phyloP scores from a whole-genome alignment of 2,888 invertebrate genomes.

The Eupeodes luniger region DNA sequence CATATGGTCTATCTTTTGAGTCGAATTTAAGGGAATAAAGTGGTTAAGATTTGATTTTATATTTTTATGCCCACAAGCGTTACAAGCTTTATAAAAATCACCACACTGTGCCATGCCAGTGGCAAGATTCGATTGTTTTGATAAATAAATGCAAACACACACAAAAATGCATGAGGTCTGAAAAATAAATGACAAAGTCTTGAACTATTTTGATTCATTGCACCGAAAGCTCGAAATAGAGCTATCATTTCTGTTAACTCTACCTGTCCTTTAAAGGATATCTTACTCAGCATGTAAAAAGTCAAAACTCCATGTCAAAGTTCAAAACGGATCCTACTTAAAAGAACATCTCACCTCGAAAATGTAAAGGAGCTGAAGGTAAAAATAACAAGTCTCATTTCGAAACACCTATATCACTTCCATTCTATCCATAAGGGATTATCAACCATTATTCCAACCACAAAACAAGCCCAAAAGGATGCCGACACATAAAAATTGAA shows the following conservation, averaged over 20 bases:
- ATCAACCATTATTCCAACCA: conserved; percentile 11
- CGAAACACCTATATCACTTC: conserved; percentile 5
- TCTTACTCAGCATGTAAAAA: background rate
- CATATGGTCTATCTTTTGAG: conserved; percentile 24
- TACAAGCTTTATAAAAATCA: no score
- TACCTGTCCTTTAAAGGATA: no score
- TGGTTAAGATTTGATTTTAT: background rate
- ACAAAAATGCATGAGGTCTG: background rate
- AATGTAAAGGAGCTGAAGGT: background rate
- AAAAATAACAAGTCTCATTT: conserved; percentile 5
- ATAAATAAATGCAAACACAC: conserved; percentile 14
- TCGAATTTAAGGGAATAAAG: background rate
- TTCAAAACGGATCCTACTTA: background rate
- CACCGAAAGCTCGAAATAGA: no score
- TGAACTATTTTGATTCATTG: background rate
- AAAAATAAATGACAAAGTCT: background rate
- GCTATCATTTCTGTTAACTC: no score
- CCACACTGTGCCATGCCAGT: background rate
- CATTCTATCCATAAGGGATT: background rate
- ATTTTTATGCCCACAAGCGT: background rate
- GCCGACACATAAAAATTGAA: conserved; percentile 38
- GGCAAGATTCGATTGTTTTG: conserved; percentile 14
- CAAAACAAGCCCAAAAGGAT: conserved; percentile 32
- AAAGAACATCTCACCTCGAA: background rate
- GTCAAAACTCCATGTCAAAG: background rate